Evolutionary conservation across 1,140 invertebrate genomes (phyloP), one percentile per base, ranked within the genome.

Genomic region (Drosophila sucinea): DNA sequence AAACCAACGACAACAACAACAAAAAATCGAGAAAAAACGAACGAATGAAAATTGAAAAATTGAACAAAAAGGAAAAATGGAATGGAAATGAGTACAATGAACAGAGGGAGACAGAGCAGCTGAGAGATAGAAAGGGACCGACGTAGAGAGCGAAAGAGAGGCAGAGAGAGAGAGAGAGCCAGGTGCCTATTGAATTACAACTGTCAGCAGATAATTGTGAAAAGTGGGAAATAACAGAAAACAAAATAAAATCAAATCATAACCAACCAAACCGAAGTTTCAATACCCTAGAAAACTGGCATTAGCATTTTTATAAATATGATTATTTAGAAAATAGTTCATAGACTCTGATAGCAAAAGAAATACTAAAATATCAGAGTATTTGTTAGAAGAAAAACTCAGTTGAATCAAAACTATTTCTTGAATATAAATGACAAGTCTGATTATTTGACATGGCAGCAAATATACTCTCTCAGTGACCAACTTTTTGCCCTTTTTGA

Each of bases 41-140:
- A 51, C 44, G 44, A 51, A 51, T 51, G 67, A 71, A 86, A 79
- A 79, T 72, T 81, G 67, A 8, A 41, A 47, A 80, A 62, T 35
- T 25, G 65, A 60, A 56, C 60, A 70, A 74, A 75, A 68, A 63
- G 51, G 73, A 61, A 76, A 82, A 76, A 79, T 70, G 47, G 57
- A 87, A 86, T 68, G 72, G 38, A 86, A 64, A 65, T 62, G 44
- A 60, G 60, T 79, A 55, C 58, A 81, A 73, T 73, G 73, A 60
- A 44, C 11, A 67, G 23, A 17, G 38, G 54, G 47, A 47, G 33
- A 30, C 40, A 61, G 38, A 65, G 47, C 51, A 44, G 35, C 4
- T 11, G 11, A 4, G 40, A 55, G 56, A 72, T 62, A 41, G 72
- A 67, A 64, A 61, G 17, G 38, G 33, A 72, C 10, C 17, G 38